Conservation (phyloP, 2,113 vertebrate species). For the Sarotherodon lohbergeri region DNA sequence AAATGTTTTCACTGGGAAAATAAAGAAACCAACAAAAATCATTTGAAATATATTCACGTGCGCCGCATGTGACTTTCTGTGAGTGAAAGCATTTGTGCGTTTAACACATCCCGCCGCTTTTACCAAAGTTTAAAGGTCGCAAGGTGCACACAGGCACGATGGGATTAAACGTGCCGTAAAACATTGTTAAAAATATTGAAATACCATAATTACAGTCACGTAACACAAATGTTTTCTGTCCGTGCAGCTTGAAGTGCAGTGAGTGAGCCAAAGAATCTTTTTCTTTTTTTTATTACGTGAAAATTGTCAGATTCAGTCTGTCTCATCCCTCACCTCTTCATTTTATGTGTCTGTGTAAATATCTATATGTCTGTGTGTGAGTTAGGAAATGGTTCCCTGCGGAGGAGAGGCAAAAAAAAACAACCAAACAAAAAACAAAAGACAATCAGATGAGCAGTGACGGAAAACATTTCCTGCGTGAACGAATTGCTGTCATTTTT, state of each 20-base stretch:
- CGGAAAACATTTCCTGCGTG: conserved; percentile 9
- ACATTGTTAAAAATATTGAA: background rate
- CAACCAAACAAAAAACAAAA: background rate
- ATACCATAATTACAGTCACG: background rate
- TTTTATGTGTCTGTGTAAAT: background rate
- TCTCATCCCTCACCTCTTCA: background rate
- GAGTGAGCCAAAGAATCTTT: background rate
- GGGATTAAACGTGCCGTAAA: background rate
- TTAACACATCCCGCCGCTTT: background rate
- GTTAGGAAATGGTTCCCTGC: conserved; percentile 4
- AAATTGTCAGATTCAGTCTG: background rate
- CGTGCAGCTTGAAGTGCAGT: background rate
- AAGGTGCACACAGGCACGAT: background rate
- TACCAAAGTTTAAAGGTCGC: background rate
- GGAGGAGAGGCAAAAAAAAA: background rate
- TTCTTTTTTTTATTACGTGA: background rate
- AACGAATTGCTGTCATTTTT: conserved; percentile 22
- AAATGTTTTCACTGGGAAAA: background rate
- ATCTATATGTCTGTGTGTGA: background rate
- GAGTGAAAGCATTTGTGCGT: background rate
- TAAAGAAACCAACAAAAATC: background rate
- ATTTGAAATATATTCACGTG: background rate
- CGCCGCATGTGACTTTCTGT: fast-evolving
- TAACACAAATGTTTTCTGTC: background rate
- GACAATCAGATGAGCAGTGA: background rate